A percentile compares a stretch with the other conserved stretches of the same genome.
phyloP scores from a whole-genome alignment of 2,797 vertebrate species.

The Rhabdophis nuchalis region DNA sequence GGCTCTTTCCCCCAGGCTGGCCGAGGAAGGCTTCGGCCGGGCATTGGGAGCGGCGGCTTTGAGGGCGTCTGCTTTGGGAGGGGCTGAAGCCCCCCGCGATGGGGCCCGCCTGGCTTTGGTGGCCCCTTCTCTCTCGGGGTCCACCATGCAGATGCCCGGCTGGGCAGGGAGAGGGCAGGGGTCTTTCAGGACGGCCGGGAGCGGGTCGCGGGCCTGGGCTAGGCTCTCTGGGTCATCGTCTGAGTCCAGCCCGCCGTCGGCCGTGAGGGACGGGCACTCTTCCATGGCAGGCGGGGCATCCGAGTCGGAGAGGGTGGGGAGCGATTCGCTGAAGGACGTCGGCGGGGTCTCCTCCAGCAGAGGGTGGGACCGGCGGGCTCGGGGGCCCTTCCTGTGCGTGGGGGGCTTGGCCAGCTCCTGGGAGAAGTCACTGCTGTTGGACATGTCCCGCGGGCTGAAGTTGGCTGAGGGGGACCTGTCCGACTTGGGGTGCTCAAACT shows the following conservation, averaged over 20 bases:
- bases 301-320: conserved; percentile 79
- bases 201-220: conserved; percentile 70
- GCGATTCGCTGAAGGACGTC: conserved; percentile 79
- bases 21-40: conserved; percentile 39
- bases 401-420: conserved; percentile 67
- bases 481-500: conserved; percentile 85
- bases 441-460: conserved; percentile 63
- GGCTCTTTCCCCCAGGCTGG: conserved; percentile 38
- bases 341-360: conserved; percentile 75
- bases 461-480: conserved; percentile 53
- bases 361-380: neutral
- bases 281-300: conserved; percentile 72
- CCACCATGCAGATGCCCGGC: conserved; percentile 86
- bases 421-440: conserved; percentile 77
- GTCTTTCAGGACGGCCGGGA: conserved; percentile 79
- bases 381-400: conserved; percentile 37
- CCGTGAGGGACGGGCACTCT: conserved; percentile 77
- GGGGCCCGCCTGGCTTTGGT: conserved; percentile 65
- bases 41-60: conserved; percentile 33
- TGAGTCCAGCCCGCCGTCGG: conserved; percentile 77
- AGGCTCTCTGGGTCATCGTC: conserved; percentile 73
- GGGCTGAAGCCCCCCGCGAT: neutral
- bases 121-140: conserved; percentile 72
- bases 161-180: conserved; percentile 79
- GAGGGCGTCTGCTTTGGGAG: conserved; percentile 41